Evolutionary conservation across 2,113 vertebrate genomes (phyloP).

Genomic region (Rutilus rutilus): DNA sequence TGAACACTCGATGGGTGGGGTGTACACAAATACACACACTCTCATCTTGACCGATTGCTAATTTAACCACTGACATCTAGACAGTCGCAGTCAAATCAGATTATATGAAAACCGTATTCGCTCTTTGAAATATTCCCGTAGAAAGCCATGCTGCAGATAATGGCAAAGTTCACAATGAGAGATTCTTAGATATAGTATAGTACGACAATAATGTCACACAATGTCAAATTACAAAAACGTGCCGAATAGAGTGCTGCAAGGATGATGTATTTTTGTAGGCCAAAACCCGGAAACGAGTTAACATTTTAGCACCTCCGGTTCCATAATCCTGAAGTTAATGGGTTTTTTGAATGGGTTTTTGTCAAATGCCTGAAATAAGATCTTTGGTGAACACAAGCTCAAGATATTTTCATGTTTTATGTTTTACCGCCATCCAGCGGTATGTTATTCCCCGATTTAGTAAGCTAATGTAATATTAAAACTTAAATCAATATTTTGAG

Average conservation of each 20-base stretch:
- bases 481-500: too few relatives aligned
- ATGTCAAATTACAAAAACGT: neutral
- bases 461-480: too few relatives aligned
- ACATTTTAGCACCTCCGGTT: neutral
- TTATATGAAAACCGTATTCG: slow-evolving; percentile 21
- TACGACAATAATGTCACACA: neutral
- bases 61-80: slow-evolving; percentile 29
- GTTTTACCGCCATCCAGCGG: neutral
- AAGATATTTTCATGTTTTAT: neutral
- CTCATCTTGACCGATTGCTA: slow-evolving; percentile 21
- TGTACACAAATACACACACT: slow-evolving; percentile 41
- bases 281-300: neutral
- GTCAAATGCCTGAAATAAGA: neutral
- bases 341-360: neutral
- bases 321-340: neutral
- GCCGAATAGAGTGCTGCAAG: neutral
- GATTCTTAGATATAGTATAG: neutral
- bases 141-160: neutral
- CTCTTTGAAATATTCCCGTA: neutral
- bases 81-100: slow-evolving; percentile 21
- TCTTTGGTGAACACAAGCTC: neutral
- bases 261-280: neutral
- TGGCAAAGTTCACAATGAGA: neutral
- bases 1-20: neutral
- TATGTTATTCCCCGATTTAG: too few relatives aligned